Base-by-base conservation (phyloP, 2,113 vertebrate species). In the Saimiri boliviensis region DNA sequence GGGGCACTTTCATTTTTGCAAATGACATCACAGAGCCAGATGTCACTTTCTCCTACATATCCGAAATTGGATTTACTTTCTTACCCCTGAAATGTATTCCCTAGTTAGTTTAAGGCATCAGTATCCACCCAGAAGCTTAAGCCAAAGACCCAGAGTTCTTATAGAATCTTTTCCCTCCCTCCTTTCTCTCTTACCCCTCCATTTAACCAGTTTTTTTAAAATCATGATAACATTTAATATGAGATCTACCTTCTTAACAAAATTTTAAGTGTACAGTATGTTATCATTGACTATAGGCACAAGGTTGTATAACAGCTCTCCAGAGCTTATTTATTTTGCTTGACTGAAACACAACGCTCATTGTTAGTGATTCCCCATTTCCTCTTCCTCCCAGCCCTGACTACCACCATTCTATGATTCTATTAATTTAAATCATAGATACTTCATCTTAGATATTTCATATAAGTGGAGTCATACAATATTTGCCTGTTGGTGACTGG, bases 11-110 rank as follows among this genome's bases (percentile, higher is more conserved):
- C 49, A 16, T 32, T 68, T 89, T 89, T 83, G 71, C 93, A 94
- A 82, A 95, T 96, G 93, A 94, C 79, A 68, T 95, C 93, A 94
- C 40, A 80, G 49, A 95, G 66, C 86, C 96, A 60, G 49, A 89
- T 92, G 87, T 71, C 37, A 63, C 74, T 93, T 89, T 91, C 87
- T 97, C 71, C 96, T 85, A 93, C 93, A 85, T 80, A 47, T 25
- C 32, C 23, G 16, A 94, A 95, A 85, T 60, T 94, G 86, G 85
- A 94, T 94, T 94, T 85, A 76, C 66, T 90, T 95, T 91, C 86
- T 95, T 93, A 86, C 21, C 27, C n/a, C 42, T 49, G 30, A 77
- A 70, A 71, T 54, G 11, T 66, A 70, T 86, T 89, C 68, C 79
- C 54, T 76, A 27, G 73, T 63, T 70, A n/a, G 80, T 23, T 89